Base-by-base conservation (phyloP, 2,797 vertebrate genomes). In the Morelia viridis region DNA sequence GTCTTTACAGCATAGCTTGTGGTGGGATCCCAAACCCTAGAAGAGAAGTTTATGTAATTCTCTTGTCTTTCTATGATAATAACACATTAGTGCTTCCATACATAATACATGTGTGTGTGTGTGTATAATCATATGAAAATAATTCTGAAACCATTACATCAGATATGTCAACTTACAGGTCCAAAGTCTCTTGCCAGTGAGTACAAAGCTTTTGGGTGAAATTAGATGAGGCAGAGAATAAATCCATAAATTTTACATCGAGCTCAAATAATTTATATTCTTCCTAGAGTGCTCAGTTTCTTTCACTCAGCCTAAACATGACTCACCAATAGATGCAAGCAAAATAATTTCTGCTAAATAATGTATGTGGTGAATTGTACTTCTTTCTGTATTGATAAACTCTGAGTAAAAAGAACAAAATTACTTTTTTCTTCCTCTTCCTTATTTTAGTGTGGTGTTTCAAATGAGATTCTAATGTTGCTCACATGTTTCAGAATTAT, bases 201-300 rank as follows among this genome's bases (percentile, higher is more conserved):
- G 28, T 58, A 17, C 22, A 31, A 88, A 76, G 84, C 68, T 88
- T 85, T 90, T 68, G 61, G 61, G 61, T 58, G 22, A 87, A 28
- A 5, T 50, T 92, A 56, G 28, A 15, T 24, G 88, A 84, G 91
- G 86, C 58, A 68, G 41, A 91, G 71, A 92, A 90, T 89, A 84
- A 92, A 92, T 85, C 76, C 24, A 93, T 93, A n/a, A 68, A 90
- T 90, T 90, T 88, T 93, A 84, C 71, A 90, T 53, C 28, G 68
- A 85, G 71, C n/a, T 71, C 56, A 85, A 60, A 58, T 92, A 93
- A 88, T 93, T 87, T 92, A 88, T 92, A 90, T 84, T 71, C 85
- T 92, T 93, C 71, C 61, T 22, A 56, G 35, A 53, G 35, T 85
- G n/a, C 35, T 90, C 56, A 85, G 41, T 68, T 88, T 87, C 68